Base-by-base conservation (phyloP, 2,113 vertebrate genomes). In the Origma solitaria region DNA sequence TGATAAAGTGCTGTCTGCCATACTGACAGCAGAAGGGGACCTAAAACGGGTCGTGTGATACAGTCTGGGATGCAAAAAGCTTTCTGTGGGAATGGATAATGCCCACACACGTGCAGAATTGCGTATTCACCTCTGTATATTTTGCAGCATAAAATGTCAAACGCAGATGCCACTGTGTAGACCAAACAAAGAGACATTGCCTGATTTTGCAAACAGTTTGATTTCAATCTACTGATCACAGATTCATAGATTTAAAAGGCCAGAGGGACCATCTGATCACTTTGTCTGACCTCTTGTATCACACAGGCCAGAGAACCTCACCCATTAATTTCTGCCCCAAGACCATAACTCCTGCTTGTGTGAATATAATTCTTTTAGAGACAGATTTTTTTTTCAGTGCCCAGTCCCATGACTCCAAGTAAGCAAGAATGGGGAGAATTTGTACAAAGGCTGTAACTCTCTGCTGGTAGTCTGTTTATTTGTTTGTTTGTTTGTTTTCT, bases 221-320 rank as follows among this genome's bases (percentile, higher is more conserved):
- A 58, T 54, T 92, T 90, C 62, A 30, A 28, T 80, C 45, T 79
- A 16, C 66, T 87, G 57, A 82, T 95, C 57, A 42, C 18, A 69
- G 45, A 61, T 53, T 65, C 23, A 44, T 50, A 40, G 81, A 89
- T 94, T 95, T 94, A 94, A 91, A 95, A 89, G 82, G 58, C 78
- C 82, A 69, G 58, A 89, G 87, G 66, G 73, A 92, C 82, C 38
- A 51, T 54, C 50, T 7, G 58, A 28, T 80, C 0, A 0, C 73
- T 95, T 83, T 87, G 54, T 64, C 58, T 60, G 64, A 86, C 72
- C 60, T 82, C 56, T 69, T 78, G 24, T 93, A 75, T 86, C 57
- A 79, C 62, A 57, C 16, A 71, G 76, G 56, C 38, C 76, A 83
- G 68, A 90, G 49, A 75, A 75, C 56, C 38, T 83, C 51, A 83